Base-by-base conservation (phyloP, 2,797 vertebrate species). In the Scleropages formosus region DNA sequence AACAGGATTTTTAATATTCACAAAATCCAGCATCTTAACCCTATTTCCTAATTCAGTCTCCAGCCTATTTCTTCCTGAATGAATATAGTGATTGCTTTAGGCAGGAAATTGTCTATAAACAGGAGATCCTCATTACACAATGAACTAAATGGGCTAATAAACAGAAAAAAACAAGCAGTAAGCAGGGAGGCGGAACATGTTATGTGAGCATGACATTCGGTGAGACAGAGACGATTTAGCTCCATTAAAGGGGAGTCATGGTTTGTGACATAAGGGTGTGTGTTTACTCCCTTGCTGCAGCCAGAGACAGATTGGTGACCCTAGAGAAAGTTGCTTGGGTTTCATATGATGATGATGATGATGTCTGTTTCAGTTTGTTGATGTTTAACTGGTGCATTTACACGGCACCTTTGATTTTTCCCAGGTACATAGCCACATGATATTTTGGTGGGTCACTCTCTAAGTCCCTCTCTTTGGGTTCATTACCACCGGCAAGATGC, bases 51-150 rank as follows among this genome's bases (percentile, higher is more conserved):
- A 2, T 39, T 39, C 31, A 39, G 6, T 39, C 31, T 39, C 31
- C 39, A 6, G 2, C 6, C 31, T 39, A 31, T 39, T n/a, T 49
- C 49, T 56, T 4, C 49, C 66, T 22, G 66, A 8, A 68, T 68
- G 22, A 49, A 49, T 68, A 39, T 13, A 20, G 12, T 16, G 46
- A 12, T 22, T 9, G n/a, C 49, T 49, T 10, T 26, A 4, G 24
- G 26, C 49, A 58, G 68, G 51, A 71, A 71, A 58, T 56, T 27
- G 51, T 51, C 26, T 56, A 56, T 31, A 71, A 39, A 27, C 20
- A 13, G 15, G 15, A 31, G 49, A 71, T 18, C n/a, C 10, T 10
- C 15, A 39, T 11, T 56, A 71, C 51, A 49, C 26, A 49, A 56
- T 44, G n/a, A 10, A 26, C 31, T n/a, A 56, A 71, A 47, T 58